Evolutionary conservation across 2,888 invertebrate genomes (phyloP).

Genomic region (Phyllotreta striolata): DNA sequence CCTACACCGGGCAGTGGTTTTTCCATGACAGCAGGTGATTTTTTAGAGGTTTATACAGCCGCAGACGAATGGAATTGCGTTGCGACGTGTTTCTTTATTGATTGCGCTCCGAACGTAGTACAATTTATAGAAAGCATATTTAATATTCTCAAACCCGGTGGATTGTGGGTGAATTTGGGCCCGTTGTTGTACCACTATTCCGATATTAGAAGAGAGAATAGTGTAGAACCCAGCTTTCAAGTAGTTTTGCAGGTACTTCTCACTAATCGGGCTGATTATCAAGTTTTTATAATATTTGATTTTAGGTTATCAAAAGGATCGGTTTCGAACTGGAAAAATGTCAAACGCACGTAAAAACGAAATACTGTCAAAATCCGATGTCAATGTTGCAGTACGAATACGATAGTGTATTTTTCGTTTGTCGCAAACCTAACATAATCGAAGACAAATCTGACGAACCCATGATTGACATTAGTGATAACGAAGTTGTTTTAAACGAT

Average conservation of each 20-base stretch:
- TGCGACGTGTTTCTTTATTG: slow-evolving; percentile 97
- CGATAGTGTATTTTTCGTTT: slow-evolving; percentile 91
- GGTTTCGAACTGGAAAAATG: slow-evolving; percentile 88
- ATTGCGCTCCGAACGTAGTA: slow-evolving; percentile 96
- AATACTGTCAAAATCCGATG: slow-evolving; percentile 90
- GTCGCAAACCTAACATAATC: slow-evolving; percentile 70
- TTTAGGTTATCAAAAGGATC: slow-evolving; percentile 64
- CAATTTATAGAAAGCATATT: slow-evolving; percentile 94
- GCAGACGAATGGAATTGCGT: slow-evolving; percentile 87
- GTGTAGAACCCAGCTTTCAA: slow-evolving; percentile 92
- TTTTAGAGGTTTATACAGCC: slow-evolving; percentile 85
- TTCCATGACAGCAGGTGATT: slow-evolving; percentile 97
- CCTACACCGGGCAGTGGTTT: slow-evolving; percentile 74
- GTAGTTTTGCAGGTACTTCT: slow-evolving; percentile 67
- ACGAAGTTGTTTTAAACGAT: slow-evolving; percentile 12
- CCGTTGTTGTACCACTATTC: slow-evolving; percentile 91
- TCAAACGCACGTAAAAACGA: slow-evolving; percentile 79
- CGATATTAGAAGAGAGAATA: slow-evolving; percentile 86
- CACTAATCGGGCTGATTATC: too few relatives aligned
- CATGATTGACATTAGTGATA: slow-evolving; percentile 19
- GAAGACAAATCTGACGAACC: slow-evolving; percentile 4
- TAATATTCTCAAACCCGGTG: slow-evolving; percentile 88
- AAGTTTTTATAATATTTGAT: slow-evolving; percentile 59
- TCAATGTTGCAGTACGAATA: slow-evolving; percentile 95
- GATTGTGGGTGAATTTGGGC: slow-evolving; percentile 89